phyloP scores from a whole-genome alignment of 1,140 invertebrate species.

The Papilio xuthus region DNA sequence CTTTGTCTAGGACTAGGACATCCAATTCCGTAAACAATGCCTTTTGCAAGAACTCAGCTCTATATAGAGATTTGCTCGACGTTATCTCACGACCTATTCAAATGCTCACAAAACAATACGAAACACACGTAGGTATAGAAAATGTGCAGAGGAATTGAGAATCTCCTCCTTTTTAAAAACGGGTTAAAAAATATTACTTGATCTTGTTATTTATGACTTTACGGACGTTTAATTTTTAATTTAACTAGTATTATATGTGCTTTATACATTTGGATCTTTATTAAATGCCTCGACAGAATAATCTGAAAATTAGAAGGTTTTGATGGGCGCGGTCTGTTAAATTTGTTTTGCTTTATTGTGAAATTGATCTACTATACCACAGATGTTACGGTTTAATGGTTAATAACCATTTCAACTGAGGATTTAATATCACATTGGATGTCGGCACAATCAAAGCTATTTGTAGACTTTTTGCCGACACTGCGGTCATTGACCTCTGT shows the following conservation, averaged over 20 bases:
- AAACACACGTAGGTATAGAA: background rate
- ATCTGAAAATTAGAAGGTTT: background rate
- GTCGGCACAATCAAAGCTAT: constrained; percentile 19
- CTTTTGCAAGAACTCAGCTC: constrained; percentile 20
- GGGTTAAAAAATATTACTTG: background rate
- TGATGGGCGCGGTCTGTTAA: background rate
- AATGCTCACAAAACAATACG: background rate
- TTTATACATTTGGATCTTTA: too few relatives aligned
- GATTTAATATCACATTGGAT: background rate
- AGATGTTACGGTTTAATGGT: background rate
- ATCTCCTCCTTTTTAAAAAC: too few relatives aligned
- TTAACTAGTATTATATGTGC: too few relatives aligned
- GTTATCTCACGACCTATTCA: constrained; percentile 5
- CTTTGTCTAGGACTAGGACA: constrained; percentile 24
- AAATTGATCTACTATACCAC: constrained; percentile 1
- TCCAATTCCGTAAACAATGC: constrained; percentile 31
- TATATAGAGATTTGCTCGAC: constrained; percentile 11
- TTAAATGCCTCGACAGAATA: background rate
- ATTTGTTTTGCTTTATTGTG: background rate
- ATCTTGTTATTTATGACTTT: too few relatives aligned
- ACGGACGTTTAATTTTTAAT: too few relatives aligned
- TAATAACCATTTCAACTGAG: background rate
- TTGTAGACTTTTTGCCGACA: constrained; percentile 23
- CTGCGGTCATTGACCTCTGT: constrained; percentile 6
- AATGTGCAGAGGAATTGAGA: background rate